Conservation (phyloP, 2,888 invertebrate species). For the Cacoxenus indagator region DNA sequence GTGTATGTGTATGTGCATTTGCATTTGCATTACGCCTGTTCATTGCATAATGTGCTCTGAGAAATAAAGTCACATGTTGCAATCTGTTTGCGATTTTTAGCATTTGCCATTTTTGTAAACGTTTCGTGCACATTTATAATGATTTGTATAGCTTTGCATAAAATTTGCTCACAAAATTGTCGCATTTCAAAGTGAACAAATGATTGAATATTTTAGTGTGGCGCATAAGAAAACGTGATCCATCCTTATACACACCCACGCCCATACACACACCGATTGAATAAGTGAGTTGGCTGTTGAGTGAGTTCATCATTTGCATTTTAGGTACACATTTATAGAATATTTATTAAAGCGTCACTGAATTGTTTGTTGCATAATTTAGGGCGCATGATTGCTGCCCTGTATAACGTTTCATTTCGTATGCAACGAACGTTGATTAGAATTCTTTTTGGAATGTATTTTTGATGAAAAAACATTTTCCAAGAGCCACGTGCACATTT, state of each 20-base stretch:
- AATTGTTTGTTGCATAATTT: conserved; percentile 9
- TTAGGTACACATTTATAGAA: conserved; percentile 2
- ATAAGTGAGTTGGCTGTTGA: neutral
- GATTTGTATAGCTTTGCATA: conserved; percentile 1
- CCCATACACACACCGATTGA: neutral
- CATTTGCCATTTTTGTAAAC: no score
- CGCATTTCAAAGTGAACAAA: neutral
- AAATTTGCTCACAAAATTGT: neutral
- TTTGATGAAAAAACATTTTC: neutral
- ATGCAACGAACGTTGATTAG: neutral
- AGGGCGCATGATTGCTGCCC: neutral
- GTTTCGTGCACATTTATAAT: neutral
- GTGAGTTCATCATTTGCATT: conserved; percentile 4
- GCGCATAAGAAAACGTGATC: neutral
- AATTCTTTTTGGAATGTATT: neutral
- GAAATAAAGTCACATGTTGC: neutral
- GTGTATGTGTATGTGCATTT: neutral
- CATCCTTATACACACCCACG: neutral
- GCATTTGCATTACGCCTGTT: neutral
- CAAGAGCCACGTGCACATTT: no score
- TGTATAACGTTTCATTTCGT: neutral
- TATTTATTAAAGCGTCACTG: conserved; percentile 5
- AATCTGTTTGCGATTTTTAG: neutral
- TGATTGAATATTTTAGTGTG: conserved; percentile 7
- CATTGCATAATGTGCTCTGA: neutral